A percentile compares a stretch with the other conserved stretches of the same genome.
Evolutionary conservation across 1,140 invertebrate species (phyloP).

Genomic region (Acromyrmex heyeri): DNA sequence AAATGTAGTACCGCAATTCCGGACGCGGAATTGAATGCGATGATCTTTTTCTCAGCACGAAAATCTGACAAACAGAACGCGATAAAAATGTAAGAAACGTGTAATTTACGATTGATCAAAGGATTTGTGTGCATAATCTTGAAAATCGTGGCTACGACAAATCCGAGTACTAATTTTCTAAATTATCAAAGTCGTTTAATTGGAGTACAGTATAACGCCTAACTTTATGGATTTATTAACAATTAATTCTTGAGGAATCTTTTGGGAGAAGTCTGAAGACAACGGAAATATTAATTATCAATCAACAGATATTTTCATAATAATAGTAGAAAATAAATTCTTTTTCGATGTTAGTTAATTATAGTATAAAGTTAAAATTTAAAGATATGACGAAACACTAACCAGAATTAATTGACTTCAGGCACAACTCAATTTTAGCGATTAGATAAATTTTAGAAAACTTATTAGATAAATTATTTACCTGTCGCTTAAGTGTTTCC

Average conservation of each 20-base stretch:
- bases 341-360: neutral
- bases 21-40: slow-evolving; percentile 95
- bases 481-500: slow-evolving; percentile 84
- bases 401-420: neutral
- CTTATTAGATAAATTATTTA: slow-evolving; percentile 71
- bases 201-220: neutral
- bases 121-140: neutral
- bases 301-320: neutral
- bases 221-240: neutral
- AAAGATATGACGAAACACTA: neutral
- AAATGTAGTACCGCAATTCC: slow-evolving; percentile 97
- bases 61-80: slow-evolving; percentile 89
- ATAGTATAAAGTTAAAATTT: neutral
- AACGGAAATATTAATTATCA: neutral
- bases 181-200: slow-evolving; percentile 71
- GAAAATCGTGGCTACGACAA: slow-evolving; percentile 37
- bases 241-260: neutral
- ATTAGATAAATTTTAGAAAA: slow-evolving; percentile 48
- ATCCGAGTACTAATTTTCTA: slow-evolving; percentile 66
- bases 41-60: slow-evolving; percentile 96
- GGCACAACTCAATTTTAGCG: neutral
- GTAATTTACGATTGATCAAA: slow-evolving; percentile 27
- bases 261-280: neutral
- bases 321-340: slow-evolving; percentile 1
- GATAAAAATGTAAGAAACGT: slow-evolving; percentile 26